Conservation (phyloP, 2,113 vertebrate species). For the Hypocryptadius cinnamomeus region DNA sequence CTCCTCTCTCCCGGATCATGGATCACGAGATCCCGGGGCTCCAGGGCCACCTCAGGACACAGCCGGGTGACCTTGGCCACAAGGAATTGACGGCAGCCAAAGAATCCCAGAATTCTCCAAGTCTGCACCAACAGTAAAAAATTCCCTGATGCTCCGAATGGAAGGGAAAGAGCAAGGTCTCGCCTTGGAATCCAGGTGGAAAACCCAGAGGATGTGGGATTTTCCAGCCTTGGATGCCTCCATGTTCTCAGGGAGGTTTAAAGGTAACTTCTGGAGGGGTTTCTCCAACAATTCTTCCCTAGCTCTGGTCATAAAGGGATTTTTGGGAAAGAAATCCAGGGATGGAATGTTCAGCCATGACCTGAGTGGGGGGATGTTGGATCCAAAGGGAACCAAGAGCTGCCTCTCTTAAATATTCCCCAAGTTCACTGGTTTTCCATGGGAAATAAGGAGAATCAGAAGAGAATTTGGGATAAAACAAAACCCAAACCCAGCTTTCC, state of each 20-base stretch:
- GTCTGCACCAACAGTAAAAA: accelerated
- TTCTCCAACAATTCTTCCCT: background rate
- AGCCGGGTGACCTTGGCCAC: background rate
- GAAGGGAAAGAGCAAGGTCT: too few relatives aligned
- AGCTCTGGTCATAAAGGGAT: too few relatives aligned
- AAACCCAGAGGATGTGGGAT: background rate
- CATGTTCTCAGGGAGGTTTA: background rate
- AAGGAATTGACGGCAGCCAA: background rate
- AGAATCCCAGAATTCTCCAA: background rate
- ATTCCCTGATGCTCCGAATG: background rate
- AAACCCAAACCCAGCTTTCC: background rate
- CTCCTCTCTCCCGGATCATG: background rate
- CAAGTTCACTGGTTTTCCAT: too few relatives aligned
- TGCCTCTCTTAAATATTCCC: background rate
- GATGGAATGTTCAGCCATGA: background rate
- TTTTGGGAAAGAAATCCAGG: background rate
- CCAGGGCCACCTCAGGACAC: background rate
- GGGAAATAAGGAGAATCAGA: background rate
- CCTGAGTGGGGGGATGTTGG: background rate
- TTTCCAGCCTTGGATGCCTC: background rate
- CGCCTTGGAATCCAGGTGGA: accelerated
- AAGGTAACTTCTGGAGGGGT: background rate
- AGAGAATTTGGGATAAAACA: background rate
- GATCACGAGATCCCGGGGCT: background rate
- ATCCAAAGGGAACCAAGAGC: background rate